phyloP scores from a whole-genome alignment of 2,888 invertebrate genomes.

The Noctua pronuba region DNA sequence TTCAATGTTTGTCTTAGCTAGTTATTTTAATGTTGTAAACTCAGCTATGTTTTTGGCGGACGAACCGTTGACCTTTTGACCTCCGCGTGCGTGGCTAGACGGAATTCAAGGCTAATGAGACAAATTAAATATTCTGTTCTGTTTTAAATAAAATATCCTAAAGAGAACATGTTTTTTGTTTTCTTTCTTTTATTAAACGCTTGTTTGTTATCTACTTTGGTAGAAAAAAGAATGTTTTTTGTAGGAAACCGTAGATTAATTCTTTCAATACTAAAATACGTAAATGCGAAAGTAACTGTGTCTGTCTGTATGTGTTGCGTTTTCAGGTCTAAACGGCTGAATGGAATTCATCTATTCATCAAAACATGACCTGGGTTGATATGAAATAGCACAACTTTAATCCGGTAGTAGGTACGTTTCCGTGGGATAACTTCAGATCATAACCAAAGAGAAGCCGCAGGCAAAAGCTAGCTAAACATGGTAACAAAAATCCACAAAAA shows the following conservation, averaged over 20 bases:
- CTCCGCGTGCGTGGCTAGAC: conserved; percentile 11
- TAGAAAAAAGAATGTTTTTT: background rate
- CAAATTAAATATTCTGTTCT: background rate
- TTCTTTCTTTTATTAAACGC: background rate
- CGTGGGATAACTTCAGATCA: no score
- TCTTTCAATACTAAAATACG: background rate
- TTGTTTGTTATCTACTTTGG: background rate
- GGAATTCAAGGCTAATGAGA: conserved; percentile 27
- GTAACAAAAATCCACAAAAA: background rate
- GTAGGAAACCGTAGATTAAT: background rate
- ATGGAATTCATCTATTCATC: no score
- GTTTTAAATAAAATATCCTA: conserved; percentile 9
- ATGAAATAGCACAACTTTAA: no score
- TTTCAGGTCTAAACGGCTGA: background rate
- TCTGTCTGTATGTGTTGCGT: background rate
- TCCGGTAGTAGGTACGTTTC: no score
- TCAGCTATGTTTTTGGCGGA: background rate
- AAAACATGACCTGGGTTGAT: no score
- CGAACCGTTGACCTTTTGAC: conserved; percentile 19
- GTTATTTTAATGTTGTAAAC: conserved; percentile 13
- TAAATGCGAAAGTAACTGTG: background rate
- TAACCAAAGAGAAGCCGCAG: no score
- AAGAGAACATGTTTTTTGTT: background rate
- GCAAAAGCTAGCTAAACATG: background rate
- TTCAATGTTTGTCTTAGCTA: conserved; percentile 3